phyloP scores from a whole-genome alignment of 1,140 invertebrate genomes.

The Bursaphelenchus mucronatus region DNA sequence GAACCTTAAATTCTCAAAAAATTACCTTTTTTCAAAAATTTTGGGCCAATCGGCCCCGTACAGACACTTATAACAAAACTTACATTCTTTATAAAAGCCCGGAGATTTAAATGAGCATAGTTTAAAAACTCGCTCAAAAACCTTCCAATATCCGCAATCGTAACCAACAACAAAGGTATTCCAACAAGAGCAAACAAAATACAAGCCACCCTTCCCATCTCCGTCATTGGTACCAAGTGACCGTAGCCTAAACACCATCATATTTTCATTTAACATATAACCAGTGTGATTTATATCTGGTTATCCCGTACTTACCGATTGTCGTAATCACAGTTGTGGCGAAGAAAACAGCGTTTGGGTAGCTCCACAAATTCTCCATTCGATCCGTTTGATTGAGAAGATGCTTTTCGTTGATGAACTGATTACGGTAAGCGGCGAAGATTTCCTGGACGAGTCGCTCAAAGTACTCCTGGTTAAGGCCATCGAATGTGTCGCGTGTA shows the following conservation, averaged over 20 bases:
- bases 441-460: conserved; percentile 45
- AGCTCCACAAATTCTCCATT: conserved; percentile 57
- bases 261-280: conserved; percentile 16
- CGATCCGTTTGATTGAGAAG: conserved; percentile 53
- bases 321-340: conserved; percentile 61
- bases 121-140: conserved; percentile 56
- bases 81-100: conserved; percentile 18
- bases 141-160: conserved; percentile 64
- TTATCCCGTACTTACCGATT: conserved; percentile 42
- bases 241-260: conserved; percentile 61
- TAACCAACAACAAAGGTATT: conserved; percentile 65
- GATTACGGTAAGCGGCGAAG: conserved; percentile 54
- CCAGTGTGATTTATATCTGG: too few species aligned
- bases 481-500: conserved; percentile 57
- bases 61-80: not conserved
- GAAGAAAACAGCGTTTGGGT: conserved; percentile 58
- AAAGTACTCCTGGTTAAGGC: conserved; percentile 59
- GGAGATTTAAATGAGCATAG: conserved; percentile 5
- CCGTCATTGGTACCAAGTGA: conserved; percentile 64
- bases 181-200: conserved; percentile 66
- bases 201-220: conserved; percentile 63
- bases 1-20: too few species aligned
- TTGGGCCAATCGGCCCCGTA: too few species aligned
- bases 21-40: too few species aligned
- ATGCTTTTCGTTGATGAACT: conserved; percentile 58